Conservation (phyloP, 2,797 vertebrate genomes). For the Gastrophryne carolinensis region DNA sequence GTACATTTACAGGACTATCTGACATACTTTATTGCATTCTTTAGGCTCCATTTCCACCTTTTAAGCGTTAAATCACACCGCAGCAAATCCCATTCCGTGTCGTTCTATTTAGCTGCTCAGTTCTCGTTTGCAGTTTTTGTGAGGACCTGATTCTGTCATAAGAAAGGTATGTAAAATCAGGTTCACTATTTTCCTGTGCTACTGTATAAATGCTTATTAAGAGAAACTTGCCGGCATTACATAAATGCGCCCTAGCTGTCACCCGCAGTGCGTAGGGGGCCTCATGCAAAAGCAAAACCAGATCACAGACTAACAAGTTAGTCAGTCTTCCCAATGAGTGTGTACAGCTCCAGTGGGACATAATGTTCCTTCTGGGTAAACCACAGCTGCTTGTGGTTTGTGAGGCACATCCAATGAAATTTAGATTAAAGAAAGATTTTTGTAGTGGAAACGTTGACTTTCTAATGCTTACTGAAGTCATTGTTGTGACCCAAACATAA, state of each 20-base stretch:
- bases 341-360: conserved; percentile 21
- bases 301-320: conserved; percentile 14
- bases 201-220: neutral
- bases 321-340: conserved; percentile 1
- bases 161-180: neutral
- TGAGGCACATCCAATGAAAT: conserved; percentile 15
- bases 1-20: too few species aligned
- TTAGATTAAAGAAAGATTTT: conserved; percentile 6
- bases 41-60: too few species aligned
- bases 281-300: neutral
- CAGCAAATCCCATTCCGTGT: too few species aligned
- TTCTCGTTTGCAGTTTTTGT: too few species aligned
- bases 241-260: neutral
- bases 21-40: too few species aligned
- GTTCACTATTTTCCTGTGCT: neutral
- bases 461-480: neutral
- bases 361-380: conserved; percentile 34
- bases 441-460: conserved; percentile 2
- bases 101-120: too few species aligned
- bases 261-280: neutral
- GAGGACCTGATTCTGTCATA: neutral
- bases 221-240: neutral
- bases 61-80: too few species aligned
- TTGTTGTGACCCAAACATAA: too few species aligned
- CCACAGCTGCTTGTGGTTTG: conserved; percentile 45